Evolutionary conservation across 2,797 vertebrate genomes (phyloP).

Genomic region (Salarias fasciatus): DNA sequence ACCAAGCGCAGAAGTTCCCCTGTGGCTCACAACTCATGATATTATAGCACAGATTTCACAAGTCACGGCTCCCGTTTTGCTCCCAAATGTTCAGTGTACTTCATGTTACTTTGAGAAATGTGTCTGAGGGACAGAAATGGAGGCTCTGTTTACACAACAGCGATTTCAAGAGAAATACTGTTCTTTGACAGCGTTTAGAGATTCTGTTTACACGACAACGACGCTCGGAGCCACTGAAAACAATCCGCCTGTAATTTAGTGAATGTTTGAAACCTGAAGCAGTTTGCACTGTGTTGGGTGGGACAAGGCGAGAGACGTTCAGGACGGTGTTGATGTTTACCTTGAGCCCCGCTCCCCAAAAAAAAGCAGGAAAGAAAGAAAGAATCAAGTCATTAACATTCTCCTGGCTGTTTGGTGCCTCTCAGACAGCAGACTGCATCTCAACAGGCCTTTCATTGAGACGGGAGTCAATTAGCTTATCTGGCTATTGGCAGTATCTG

Average conservation of each 20-base stretch:
- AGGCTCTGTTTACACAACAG: too few relatives aligned
- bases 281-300: too few relatives aligned
- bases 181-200: too few relatives aligned
- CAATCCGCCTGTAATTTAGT: too few relatives aligned
- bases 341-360: conserved; percentile 55
- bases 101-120: neutral
- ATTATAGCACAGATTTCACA: neutral
- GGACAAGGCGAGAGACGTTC: conserved; percentile 46
- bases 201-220: too few relatives aligned
- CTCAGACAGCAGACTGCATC: conserved; percentile 61
- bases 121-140: neutral
- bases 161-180: too few relatives aligned
- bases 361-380: conserved; percentile 33
- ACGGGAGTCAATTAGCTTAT: conserved; percentile 73
- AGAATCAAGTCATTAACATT: conserved; percentile 71
- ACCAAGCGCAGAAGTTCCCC: neutral
- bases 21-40: neutral
- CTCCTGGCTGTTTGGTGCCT: conserved; percentile 58
- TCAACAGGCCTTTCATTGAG: conserved; percentile 69
- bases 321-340: conserved; percentile 60
- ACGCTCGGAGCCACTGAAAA: too few relatives aligned
- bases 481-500: conserved; percentile 53
- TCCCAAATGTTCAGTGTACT: neutral
- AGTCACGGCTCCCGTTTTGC: neutral
- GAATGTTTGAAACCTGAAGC: too few relatives aligned